Base-by-base conservation (phyloP, 2,797 vertebrate genomes). In the Neosilurus mollespiculum region DNA sequence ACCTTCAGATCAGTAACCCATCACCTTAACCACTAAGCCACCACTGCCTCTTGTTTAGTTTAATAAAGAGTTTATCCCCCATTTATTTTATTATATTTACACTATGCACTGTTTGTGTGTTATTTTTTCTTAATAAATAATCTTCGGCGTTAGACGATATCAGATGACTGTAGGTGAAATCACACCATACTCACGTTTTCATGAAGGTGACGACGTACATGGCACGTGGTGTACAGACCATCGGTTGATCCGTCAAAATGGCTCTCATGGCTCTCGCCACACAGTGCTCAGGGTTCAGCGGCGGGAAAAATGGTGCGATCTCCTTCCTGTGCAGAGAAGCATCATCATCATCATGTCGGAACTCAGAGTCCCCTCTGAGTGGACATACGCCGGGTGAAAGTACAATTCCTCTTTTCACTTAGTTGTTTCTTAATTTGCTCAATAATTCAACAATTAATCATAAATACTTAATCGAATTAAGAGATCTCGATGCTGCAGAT, bases 151-250 rank as follows among this genome's bases (percentile, higher is more conserved):
- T 12, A 16, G 2, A 43, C 37, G 6, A 5, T 3, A 43, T 43
- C 43, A 43, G 43, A 43, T 43, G 43, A 43, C 43, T 43, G 43
- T 43, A 4, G 4, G 8, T 43, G 43, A 20, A 22, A 9, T 0
- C 26, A 37, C 16, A 20, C 8, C 14, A 58, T n/a, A 87, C 89
- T 56, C 89, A 96, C 96, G 95, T 96, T 92, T 97, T 97, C 95
- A 97, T 96, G 91, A 96, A 96, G 81, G 94, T 95, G 88, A 96
- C 94, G 84, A 96, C 95, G 75, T 97, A 97, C 95, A 96, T 96
- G 89, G 95, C 92, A 49, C 96, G 94, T 59, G 96, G 96, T 0
- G 95, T 96, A 88, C 96, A 97, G 90, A 97, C 94, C 96, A 97
- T 95, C 34, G 96, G 95, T 88, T 97, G 96, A 90, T 97, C 95